Conservation (phyloP, 2,113 vertebrate species). For the Cnemophilus loriae region DNA sequence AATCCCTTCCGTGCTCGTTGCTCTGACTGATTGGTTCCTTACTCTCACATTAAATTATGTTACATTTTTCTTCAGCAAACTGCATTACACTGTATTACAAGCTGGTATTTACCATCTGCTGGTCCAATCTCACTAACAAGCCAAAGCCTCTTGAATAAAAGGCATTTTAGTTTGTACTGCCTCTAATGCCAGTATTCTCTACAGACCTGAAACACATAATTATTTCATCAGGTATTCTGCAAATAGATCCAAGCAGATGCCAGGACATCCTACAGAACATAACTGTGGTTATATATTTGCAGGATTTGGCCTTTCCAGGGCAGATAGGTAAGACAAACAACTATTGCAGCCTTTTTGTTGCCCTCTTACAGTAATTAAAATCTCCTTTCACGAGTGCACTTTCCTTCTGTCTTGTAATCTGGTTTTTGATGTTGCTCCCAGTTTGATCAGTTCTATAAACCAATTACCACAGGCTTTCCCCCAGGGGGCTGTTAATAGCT, state of each 20-base stretch:
- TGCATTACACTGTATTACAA: neutral
- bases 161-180: conserved; percentile 54
- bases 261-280: neutral
- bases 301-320: neutral
- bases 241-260: neutral
- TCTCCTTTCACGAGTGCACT: neutral
- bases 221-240: neutral
- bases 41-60: conserved; percentile 36
- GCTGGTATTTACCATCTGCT: conserved; percentile 44
- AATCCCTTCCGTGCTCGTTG: conserved; percentile 29
- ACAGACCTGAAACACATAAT: conserved; percentile 34
- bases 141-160: conserved; percentile 67
- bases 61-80: conserved; percentile 31
- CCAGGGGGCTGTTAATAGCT: neutral
- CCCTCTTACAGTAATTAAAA: neutral
- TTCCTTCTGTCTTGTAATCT: neutral
- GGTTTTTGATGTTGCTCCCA: neutral
- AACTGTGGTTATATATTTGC: neutral
- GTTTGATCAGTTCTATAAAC: neutral
- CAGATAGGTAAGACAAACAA: neutral
- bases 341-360: neutral
- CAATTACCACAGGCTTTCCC: neutral
- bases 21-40: conserved; percentile 47
- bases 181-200: conserved; percentile 62
- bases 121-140: conserved; percentile 46